phyloP scores from a whole-genome alignment of 1,140 invertebrate species.

The Ceratosolen solmsi region DNA sequence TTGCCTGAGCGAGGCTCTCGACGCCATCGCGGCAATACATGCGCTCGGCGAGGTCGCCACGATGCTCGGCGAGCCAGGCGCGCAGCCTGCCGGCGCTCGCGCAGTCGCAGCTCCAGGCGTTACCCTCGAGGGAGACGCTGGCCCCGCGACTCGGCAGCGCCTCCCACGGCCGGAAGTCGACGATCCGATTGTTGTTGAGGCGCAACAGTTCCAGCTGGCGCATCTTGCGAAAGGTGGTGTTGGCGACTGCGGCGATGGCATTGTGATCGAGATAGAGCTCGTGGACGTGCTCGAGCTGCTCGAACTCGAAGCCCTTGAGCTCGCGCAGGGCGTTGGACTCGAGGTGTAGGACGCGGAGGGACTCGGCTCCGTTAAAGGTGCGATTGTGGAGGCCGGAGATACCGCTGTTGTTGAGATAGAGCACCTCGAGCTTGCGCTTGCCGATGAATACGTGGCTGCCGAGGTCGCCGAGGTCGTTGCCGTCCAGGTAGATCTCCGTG shows the following conservation, averaged over 20 bases:
- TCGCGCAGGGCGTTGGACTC: slow-evolving; percentile 88
- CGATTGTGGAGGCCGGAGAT: slow-evolving; percentile 89
- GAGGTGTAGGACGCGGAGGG: slow-evolving; percentile 85
- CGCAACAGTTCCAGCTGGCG: slow-evolving; percentile 87
- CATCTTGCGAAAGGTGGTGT: slow-evolving; percentile 87
- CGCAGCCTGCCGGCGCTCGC: slow-evolving; percentile 84
- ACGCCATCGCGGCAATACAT: slow-evolving; percentile 79
- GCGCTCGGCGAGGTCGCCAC: slow-evolving; percentile 78
- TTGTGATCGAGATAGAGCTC: slow-evolving; percentile 93
- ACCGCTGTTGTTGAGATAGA: slow-evolving; percentile 91
- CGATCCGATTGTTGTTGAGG: slow-evolving; percentile 88
- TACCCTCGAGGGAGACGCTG: slow-evolving; percentile 84
- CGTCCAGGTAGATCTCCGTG: slow-evolving; percentile 93
- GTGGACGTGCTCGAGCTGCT: slow-evolving; percentile 83
- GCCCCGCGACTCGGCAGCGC: slow-evolving; percentile 82
- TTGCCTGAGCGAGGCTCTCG: slow-evolving; percentile 75
- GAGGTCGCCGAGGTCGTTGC: slow-evolving; percentile 89
- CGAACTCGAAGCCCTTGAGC: slow-evolving; percentile 88
- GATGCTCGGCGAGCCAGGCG: slow-evolving; percentile 82
- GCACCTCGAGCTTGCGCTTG: slow-evolving; percentile 87
- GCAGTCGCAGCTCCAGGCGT: slow-evolving; percentile 94
- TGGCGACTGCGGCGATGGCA: slow-evolving; percentile 86
- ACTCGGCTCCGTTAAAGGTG: slow-evolving; percentile 89
- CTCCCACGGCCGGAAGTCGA: slow-evolving; percentile 84
- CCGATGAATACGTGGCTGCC: slow-evolving; percentile 93